Evolutionary conservation across 1,140 invertebrate species (phyloP), one percentile per base, ranked within the genome.

Genomic region (Yoshiicerus persimilis): DNA sequence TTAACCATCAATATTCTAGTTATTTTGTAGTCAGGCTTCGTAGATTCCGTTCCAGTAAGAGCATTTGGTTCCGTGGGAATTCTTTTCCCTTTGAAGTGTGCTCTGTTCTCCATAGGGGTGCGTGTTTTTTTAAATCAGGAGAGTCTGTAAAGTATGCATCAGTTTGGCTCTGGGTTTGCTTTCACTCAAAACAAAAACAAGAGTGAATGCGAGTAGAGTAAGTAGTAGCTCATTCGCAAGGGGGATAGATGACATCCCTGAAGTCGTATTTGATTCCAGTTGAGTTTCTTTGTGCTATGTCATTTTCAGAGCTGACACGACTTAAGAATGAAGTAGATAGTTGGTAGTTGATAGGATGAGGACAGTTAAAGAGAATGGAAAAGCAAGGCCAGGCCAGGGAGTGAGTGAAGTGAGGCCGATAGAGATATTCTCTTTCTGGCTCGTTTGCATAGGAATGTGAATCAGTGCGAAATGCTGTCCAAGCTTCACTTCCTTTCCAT

Each of bases 381-480:
- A 80, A 80, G 20, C 27, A 77, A 66, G 64, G 23, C 41, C 2
- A 66, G 30, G 64, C 11, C 25, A 13, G 23, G 30, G 66, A 30
- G 16, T 16, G 5, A 27, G 66, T 32, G 30, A 38, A n/a, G 75
- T 20, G 8, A 80, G 32, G 32, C 39, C 39, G 25, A 85, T 85
- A 85, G 83, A 85, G 83, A 85, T 85, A 62, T 85, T 85, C 47
- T 23, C 20, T 85, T 85, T 85, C 13, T 84, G 80, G 39, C 83
- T 85, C 83, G 83, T 85, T 85, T 85, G 47, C 39, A 85, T 85
- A 56, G 83, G 83, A 85, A 85, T 85, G 83, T 62, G 83, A 85
- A 85, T 85, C 39, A 85, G 39, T 85, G 83, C 25, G 25, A 47
- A 85, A 85, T 85, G 25, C 47, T 85, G 39, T 85, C 47, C 83